Percentiles rank a stretch among this genome's conserved stretches.
These are phyloP conservation scores for Coelinius sp. DNA, from an alignment of 2,888 invertebrate species.

Conservation along the genomic window DNA sequence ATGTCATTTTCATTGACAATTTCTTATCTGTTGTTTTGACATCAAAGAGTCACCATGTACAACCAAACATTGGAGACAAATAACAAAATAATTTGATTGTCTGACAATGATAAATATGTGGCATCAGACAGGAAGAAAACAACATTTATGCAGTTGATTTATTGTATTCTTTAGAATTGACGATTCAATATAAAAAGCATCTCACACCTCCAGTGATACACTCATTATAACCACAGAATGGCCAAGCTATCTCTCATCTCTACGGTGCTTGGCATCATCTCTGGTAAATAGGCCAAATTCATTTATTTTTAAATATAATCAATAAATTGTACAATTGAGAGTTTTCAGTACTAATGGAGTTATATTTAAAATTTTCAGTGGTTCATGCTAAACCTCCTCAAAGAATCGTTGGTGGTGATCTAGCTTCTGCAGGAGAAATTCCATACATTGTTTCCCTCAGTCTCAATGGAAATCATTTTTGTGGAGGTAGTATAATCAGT, in stretches of 20 bases:
- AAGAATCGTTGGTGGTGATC: conserved; percentile 36
- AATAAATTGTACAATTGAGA: background rate
- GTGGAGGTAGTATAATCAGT: conserved; percentile 46
- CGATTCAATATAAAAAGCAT: background rate
- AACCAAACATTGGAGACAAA: background rate
- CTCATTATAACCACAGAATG: background rate
- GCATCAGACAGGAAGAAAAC: background rate
- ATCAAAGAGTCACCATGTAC: background rate
- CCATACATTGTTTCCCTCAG: conserved; percentile 47
- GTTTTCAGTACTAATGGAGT: background rate
- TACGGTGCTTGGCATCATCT: background rate
- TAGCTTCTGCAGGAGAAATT: conserved; percentile 40
- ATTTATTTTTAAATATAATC: background rate
- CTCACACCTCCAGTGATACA: background rate
- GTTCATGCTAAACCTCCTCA: conserved; percentile 22
- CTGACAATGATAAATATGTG: background rate
- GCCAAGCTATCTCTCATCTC: background rate
- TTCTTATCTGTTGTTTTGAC: background rate
- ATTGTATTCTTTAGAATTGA: background rate
- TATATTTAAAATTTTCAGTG: background rate
- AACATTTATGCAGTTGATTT: background rate
- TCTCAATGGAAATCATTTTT: conserved; percentile 23
- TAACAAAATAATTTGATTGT: background rate
- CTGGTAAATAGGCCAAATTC: background rate
- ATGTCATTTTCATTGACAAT: background rate